Conservation (phyloP, 2,888 invertebrate species). For the Drosophila multiciliata region DNA sequence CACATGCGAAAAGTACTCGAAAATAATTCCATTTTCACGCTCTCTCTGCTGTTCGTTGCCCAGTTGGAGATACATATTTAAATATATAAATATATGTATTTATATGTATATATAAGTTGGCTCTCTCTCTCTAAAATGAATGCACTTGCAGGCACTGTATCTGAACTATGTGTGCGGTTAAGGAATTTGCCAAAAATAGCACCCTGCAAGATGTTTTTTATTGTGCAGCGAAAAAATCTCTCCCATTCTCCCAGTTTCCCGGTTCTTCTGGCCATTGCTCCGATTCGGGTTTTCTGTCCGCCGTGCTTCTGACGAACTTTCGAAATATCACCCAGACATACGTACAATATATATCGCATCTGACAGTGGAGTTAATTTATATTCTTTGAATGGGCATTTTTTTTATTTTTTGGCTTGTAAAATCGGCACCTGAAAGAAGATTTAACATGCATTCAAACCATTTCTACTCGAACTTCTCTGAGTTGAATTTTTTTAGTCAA, state of each 20-base stretch:
- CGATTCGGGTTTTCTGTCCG: slow-evolving; percentile 4
- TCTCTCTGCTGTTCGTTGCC: not conserved
- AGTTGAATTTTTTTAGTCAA: not conserved
- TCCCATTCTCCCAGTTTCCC: slow-evolving; percentile 12
- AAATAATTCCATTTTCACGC: slow-evolving; percentile 6
- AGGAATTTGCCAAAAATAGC: slow-evolving; percentile 78
- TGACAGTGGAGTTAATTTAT: slow-evolving; percentile 23
- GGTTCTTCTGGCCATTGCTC: slow-evolving; percentile 33
- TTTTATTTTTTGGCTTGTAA: slow-evolving; percentile 5
- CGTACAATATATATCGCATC: not conserved
- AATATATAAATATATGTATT: slow-evolving; percentile 20
- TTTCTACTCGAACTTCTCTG: not conserved
- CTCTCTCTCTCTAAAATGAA: slow-evolving; percentile 12
- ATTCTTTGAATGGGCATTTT: slow-evolving; percentile 25
- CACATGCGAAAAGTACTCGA: slow-evolving; percentile 14
- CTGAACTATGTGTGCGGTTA: slow-evolving; percentile 59
- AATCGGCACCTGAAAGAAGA: not conserved
- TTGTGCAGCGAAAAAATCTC: slow-evolving; percentile 28
- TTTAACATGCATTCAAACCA: not conserved
- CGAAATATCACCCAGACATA: slow-evolving; percentile 31
- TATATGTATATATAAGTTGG: slow-evolving; percentile 10
- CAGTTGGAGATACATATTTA: slow-evolving; percentile 28
- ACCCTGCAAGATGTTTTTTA: slow-evolving; percentile 52
- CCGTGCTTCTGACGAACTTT: slow-evolving; percentile 12
- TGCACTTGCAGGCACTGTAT: slow-evolving; percentile 59